Base-by-base conservation (phyloP, 2,888 invertebrate species). In the Noctua comes region DNA sequence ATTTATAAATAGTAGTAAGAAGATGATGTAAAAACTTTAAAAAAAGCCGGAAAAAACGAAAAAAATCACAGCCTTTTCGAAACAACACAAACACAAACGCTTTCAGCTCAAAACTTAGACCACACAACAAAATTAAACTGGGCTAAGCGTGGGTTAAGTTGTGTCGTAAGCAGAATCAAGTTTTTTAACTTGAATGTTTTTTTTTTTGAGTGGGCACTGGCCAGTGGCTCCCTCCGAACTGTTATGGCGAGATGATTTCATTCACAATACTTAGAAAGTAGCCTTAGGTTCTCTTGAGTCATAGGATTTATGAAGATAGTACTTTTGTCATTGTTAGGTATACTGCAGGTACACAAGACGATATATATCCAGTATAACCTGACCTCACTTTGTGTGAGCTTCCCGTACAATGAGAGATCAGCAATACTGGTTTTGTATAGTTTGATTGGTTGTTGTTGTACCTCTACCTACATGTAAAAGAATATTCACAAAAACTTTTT, bases 121-220 rank as follows among this genome's bases (percentile, higher is more conserved):
- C 93, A 90, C 57, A 85, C 84, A 10, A 57, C 48, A 75, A 84
- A 83, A 82, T 89, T 89, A 82, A 93, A 92, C 89, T 93, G 91
- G 94, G 94, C 90, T 92, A 90, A 88, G 95, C 95, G 95, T 95
- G 94, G 95, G 95, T 90, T 87, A 89, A 87, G 89, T 84, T 85
- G 89, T 94, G 92, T 94, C 91, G 94, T 91, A 95, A 95, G 91
- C 90, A 86, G 87, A 91, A 90, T 91, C 94, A 90, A 91, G 92
- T 92, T 93, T 93, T 79, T 91, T 91, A 90, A 92, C 91, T 90
- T 93, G n/a, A 92, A 93, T 92, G 92, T 89, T 89, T 88, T 91
- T 73, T 40, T 91, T 91, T 91, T 86, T 82, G 92, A 90, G 93
- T 94, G 94, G 94, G 93, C 88, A 82, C 80, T 78, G 85, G 90